Base-by-base conservation (phyloP, 1,140 invertebrate genomes). In the Plutomurus gul region DNA sequence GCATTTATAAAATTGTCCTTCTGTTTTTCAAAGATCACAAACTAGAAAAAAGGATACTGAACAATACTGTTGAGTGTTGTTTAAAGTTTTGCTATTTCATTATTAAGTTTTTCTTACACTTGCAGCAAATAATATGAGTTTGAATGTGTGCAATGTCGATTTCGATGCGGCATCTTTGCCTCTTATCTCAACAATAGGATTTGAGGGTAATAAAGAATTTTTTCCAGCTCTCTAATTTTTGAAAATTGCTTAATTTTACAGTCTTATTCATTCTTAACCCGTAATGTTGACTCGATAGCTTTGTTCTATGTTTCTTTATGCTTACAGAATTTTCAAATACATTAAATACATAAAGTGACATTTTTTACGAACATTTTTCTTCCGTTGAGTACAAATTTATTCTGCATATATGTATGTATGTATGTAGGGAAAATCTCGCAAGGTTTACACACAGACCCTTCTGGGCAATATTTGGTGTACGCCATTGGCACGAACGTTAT, bases 401-500 rank as follows among this genome's bases (percentile, higher is more conserved):
- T 10, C 40, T 72, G 74, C 33, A 11, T 3, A 3, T 30, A 7
- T 7, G 30, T 43, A 27, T 70, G 22, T 75, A 60, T 74, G 8
- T 22, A 4, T 11, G 1, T 51, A 82, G 82, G 82, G 18, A 82
- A 82, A 79, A 74, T 82, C 39, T 33, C 74, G 0, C 39, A 76
- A 51, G 82, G 82, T 0, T 51, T 84, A 4, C 77, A 80, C 60
- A n/a, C 47, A 4, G 78, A 82, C 40, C 81, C 78, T 2, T 56
- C 39, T 13, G 72, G 76, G 5, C 56, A 51, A 11, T 75, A 33
- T 39, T 40, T 84, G 6, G 76, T 84, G 4, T 84, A 84, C 36
- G 82, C 82, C 1, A 84, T 84, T 65, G 82, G 82, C 13, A 77
- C 81, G 1, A 84, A 84, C 56, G 82, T 84, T 2, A 77, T 84